Percentiles rank a stretch among this genome's conserved stretches.
phyloP scores from a whole-genome alignment of 1,140 invertebrate genomes.

The Drosophila obscura region DNA sequence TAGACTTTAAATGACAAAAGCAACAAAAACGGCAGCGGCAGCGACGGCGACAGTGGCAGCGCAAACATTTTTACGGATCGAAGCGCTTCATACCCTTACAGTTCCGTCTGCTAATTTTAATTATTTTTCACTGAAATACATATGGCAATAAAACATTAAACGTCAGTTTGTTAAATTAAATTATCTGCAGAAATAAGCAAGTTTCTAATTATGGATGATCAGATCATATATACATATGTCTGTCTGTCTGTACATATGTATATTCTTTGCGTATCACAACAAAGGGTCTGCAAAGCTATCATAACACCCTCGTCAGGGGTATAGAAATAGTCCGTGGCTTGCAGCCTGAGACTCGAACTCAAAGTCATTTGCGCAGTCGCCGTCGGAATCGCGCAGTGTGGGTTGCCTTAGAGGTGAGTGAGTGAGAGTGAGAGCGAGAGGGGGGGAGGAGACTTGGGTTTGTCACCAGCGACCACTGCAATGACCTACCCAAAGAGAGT shows the following conservation, averaged over 20 bases:
- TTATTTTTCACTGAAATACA: too few relatives aligned
- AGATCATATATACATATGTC: too few relatives aligned
- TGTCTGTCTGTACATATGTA: too few relatives aligned
- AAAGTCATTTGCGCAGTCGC: conserved; percentile 67
- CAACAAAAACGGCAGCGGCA: conserved; percentile 39
- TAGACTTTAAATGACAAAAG: conserved; percentile 77
- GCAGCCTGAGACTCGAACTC: conserved; percentile 32
- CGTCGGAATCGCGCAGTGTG: conserved; percentile 51
- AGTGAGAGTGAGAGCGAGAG: conserved; percentile 4
- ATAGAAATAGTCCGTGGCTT: conserved; percentile 25
- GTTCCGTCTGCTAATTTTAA: neutral
- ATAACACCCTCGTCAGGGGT: conserved; percentile 7
- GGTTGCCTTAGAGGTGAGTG: conserved; percentile 49
- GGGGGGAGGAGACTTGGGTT: conserved; percentile 5
- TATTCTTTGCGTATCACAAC: too few relatives aligned
- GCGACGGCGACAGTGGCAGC: neutral
- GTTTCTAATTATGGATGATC: too few relatives aligned
- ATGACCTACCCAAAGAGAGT: conserved; percentile 12
- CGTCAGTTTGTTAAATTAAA: too few relatives aligned
- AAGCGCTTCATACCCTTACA: too few relatives aligned
- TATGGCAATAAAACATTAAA: too few relatives aligned
- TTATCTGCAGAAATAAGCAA: too few relatives aligned
- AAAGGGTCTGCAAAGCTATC: too few relatives aligned
- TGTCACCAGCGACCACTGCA: neutral
- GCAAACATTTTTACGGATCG: neutral